Base-by-base conservation (phyloP, 2,888 invertebrate species). In the Oithona nana region DNA sequence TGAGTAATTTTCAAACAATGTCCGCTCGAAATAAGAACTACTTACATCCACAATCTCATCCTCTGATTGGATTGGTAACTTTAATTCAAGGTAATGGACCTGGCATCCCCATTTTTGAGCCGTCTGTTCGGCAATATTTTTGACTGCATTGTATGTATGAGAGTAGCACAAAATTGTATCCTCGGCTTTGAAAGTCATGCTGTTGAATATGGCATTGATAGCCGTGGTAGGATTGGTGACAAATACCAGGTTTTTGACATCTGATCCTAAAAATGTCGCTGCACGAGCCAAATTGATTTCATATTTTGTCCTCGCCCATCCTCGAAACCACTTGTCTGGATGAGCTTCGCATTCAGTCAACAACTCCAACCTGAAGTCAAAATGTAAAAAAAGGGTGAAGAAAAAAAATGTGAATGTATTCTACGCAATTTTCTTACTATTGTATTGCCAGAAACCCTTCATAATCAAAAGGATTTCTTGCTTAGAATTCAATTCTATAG, bases 91-190 rank as follows among this genome's bases (percentile, higher is more conserved):
- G 24, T 20, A 26, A 6, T 24, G 26, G 26, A 54, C 26, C 16
- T 54, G 24, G 11, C 24, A 20, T 16, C 26, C 24, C 22, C 26
- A 24, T 26, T 26, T 54, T 2, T 20, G 16, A 16, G 13, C 26
- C 6, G 54, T 24, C 24, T 16, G 16, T 24, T 54, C 54, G 24
- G 26, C 54, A 16, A 26, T 26, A 3, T 24, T 24, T 26, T 54
- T 54, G 54, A 54, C 26, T 11, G 59, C 59, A n/a, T 16, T 4
- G 26, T 59, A 59, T 20, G 59, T 59, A 16, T 59, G 59, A 22
- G 39, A 24, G 39, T 31, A 48, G 22, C 13, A 22, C 16, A 59
- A 28, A 16, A 59, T 30, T 13, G 22, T 28, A 22, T 59, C 59
- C 6, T 59, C 59, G 11, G 39, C 48, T 3, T 31, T 22, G n/a